Evolutionary conservation across 2,797 vertebrate species (phyloP), one percentile per base, ranked within the genome.

Genomic region (Thamnophis elegans): DNA sequence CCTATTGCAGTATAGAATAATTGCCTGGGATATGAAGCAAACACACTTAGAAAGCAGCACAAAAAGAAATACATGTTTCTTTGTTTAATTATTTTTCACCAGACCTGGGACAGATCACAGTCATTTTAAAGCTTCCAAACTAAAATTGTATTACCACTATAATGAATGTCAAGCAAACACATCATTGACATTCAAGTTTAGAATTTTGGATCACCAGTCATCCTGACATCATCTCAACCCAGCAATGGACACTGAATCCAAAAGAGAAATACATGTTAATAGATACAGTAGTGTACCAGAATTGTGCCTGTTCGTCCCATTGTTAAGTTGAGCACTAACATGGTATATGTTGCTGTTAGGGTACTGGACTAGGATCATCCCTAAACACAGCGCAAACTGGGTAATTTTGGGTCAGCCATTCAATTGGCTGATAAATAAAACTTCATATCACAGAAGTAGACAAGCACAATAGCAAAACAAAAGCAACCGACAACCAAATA

Each of bases 31-130:
- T 89, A 51, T 92, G 82, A 87, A 93, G 92, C 89, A 92, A 93
- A 42, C 32, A 93, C 93, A 94, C 42, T 95, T 94, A 73, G 78
- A 54, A 89, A 85, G 16, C 47, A 60, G 89, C 90, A 92, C 92
- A 47, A 53, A 90, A 82, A 54, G 28, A 22, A 25, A 36, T 54
- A 18, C 8, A 32, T 28, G 53, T 62, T 60, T 86, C 11, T 32
- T 36, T 26, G 5, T 16, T 86, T 32, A 62, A 60, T n/a, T 59
- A 65, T 53, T 91, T 36, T 62, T 11, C 42, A 18, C 47, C 90
- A 51, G 11, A 47, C 28, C n/a, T 90, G 12, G 25, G 14, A 42
- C 22, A 42, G 10, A 10, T 60, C 47, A 53, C n/a, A 53, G 26
- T 7, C 4, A 54, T 86, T 87, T 87, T 47, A 91, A 62, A 86